phyloP scores from a whole-genome alignment of 64 coral and sea anemone genomes.

The Montipora sp. region DNA sequence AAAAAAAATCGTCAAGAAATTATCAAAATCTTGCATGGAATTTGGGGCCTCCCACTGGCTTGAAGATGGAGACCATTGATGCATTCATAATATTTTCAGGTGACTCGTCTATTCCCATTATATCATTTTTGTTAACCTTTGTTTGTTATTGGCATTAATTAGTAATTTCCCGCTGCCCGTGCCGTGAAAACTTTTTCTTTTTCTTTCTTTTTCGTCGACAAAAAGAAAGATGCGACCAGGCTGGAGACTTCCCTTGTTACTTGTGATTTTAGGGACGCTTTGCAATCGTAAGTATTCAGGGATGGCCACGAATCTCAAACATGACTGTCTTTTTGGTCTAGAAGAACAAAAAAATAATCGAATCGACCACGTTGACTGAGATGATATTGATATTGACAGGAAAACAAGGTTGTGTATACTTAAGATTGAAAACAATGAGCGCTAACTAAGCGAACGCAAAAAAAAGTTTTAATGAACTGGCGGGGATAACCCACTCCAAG shows the following conservation, averaged over 20 bases:
- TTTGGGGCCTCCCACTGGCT: not conserved
- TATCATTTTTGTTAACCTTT: slow-evolving; percentile 45
- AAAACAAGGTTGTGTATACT: slow-evolving; percentile 9
- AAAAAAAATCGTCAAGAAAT: no score
- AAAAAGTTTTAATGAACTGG: no score
- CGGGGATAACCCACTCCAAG: no score
- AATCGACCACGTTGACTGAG: not conserved
- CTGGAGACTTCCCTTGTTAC: slow-evolving; percentile 7
- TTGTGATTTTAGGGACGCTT: not conserved
- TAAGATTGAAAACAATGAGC: not conserved
- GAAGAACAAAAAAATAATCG: not conserved
- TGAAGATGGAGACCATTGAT: slow-evolving; percentile 21
- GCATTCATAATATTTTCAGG: slow-evolving; percentile 15
- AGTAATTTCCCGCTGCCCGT: slow-evolving; percentile 29
- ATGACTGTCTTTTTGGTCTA: not conserved
- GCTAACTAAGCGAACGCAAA: not conserved
- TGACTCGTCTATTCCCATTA: slow-evolving; percentile 21
- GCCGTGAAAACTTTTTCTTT: slow-evolving; percentile 16
- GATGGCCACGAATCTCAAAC: not conserved
- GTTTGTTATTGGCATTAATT: slow-evolving; percentile 40
- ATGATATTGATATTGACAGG: not conserved
- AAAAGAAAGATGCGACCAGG: slow-evolving; percentile 33
- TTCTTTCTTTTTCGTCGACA: slow-evolving; percentile 3
- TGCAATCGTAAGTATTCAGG: slow-evolving; percentile 33
- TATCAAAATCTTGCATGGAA: no score